Conservation (phyloP, 1,140 invertebrate species). For the Lepidurus apus region DNA sequence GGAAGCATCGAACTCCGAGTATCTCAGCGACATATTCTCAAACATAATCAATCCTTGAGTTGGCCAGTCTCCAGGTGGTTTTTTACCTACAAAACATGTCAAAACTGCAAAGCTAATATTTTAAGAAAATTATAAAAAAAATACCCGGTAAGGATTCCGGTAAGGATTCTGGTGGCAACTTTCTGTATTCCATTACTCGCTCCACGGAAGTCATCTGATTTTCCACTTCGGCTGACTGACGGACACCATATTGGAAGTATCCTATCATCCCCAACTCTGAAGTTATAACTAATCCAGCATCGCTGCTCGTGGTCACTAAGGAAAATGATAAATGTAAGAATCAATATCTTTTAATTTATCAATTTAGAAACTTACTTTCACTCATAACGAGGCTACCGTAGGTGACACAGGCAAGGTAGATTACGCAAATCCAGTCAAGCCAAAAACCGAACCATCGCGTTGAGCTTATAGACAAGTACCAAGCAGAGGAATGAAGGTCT, state of each 20-base stretch:
- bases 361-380: constrained; percentile 44
- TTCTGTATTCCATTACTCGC: constrained; percentile 48
- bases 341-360: background rate
- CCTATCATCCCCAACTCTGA: constrained; percentile 51
- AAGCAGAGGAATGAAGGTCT: constrained; percentile 46
- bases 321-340: background rate
- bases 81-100: constrained; percentile 47
- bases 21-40: constrained; percentile 58
- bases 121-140: constrained; percentile 42
- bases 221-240: constrained; percentile 49
- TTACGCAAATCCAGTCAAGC: constrained; percentile 67
- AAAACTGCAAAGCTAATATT: constrained; percentile 40
- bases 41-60: constrained; percentile 61
- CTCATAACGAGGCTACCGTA: constrained; percentile 64
- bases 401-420: constrained; percentile 63
- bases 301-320: constrained; percentile 41
- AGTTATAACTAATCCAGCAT: constrained; percentile 50
- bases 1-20: constrained; percentile 53
- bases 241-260: constrained; percentile 54
- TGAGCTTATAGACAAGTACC: constrained; percentile 66
- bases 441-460: constrained; percentile 78
- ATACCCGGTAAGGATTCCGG: constrained; percentile 40
- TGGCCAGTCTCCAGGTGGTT: constrained; percentile 65
- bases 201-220: constrained; percentile 52
- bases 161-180: constrained; percentile 43